Base-by-base conservation (phyloP, 2,113 vertebrate species). In the Poecile atricapillus region DNA sequence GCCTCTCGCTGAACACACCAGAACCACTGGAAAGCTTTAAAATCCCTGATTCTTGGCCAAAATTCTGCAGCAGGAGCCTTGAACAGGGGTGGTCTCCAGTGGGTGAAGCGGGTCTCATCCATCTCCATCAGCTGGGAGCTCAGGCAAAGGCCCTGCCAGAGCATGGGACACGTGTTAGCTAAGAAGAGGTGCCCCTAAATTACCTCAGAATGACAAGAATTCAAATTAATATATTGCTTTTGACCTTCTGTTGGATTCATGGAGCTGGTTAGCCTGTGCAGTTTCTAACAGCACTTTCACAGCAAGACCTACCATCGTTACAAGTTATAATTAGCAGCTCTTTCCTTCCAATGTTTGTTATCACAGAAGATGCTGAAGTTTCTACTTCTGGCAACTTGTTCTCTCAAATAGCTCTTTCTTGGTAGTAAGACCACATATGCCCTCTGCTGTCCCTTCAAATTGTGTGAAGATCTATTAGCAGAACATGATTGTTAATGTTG, bases 401-500 rank as follows among this genome's bases (percentile, higher is more conserved):
- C 35, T 89, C 6, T 60, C 19, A 30, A 67, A 93, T 10, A 65
- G 46, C 31, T 53, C 27, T 73, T 93, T 76, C 59, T 69, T 90
- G 18, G 46, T 95, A 87, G 33, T 46, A 93, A 95, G 93, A 73
- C 43, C 93, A 94, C 91, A 94, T 76, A 62, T 96, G 96, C 95
- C 96, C 95, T 97, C 96, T 97, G 81, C 95, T 96, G 91, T 97
- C 91, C 70, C 87, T 95, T 95, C 70, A 70, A 39, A 90, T 46
- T 75, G 25, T 62, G 41, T 52, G 35, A 82, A 79, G 27, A 53
- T 4, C 41, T 62, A 28, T 35, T 82, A 58, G 74, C 65, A 79
- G 74, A 83, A 35, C 44, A 17, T 76, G 58, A 16, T 27, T 77
- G 16, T 31, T 37, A 2, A 28, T 50, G n/a, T 39, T 71, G 49